Conservation (phyloP, 1,140 invertebrate genomes). For the Fragariocoptes setiger region DNA sequence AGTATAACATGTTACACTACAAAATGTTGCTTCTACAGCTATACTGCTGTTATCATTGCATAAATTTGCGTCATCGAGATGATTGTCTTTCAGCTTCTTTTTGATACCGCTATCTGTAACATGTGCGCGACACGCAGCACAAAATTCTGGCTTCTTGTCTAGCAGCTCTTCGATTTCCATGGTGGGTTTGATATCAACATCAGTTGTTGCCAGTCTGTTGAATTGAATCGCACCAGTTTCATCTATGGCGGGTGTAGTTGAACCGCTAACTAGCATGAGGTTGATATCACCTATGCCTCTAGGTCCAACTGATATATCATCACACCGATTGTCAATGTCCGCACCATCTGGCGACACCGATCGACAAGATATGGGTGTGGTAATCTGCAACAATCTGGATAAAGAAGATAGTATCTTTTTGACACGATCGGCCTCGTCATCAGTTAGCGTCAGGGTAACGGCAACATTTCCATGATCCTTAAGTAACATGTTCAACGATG, state of each 20-base stretch:
- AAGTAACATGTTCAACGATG: conserved; percentile 24
- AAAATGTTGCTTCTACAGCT: conserved; percentile 31
- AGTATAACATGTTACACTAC: conserved; percentile 48
- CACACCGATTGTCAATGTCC: too few relatives aligned
- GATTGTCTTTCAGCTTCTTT: conserved; percentile 28
- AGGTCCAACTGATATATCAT: too few relatives aligned
- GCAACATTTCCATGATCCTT: conserved; percentile 52
- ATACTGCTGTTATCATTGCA: too few relatives aligned
- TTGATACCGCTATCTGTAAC: conserved; percentile 36
- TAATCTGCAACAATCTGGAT: conserved; percentile 61
- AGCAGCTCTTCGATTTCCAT: conserved; percentile 27
- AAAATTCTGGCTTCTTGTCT: conserved; percentile 52
- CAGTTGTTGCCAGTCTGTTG: conserved; percentile 18
- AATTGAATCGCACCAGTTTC: too few relatives aligned
- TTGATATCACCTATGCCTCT: too few relatives aligned
- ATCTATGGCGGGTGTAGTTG: too few relatives aligned
- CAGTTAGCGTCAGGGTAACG: conserved; percentile 60
- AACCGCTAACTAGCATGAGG: too few relatives aligned
- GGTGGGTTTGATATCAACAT: conserved; percentile 14
- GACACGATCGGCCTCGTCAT: conserved; percentile 63
- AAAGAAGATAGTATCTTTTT: conserved; percentile 54
- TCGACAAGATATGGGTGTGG: too few relatives aligned
- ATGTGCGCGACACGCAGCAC: conserved; percentile 59
- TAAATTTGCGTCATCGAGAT: too few relatives aligned
- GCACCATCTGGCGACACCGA: too few relatives aligned